A percentile compares a stretch with the other conserved stretches of the same genome.
Evolutionary conservation across 2,113 vertebrate genomes (phyloP).

Genomic region (Eonycteris spelaea): DNA sequence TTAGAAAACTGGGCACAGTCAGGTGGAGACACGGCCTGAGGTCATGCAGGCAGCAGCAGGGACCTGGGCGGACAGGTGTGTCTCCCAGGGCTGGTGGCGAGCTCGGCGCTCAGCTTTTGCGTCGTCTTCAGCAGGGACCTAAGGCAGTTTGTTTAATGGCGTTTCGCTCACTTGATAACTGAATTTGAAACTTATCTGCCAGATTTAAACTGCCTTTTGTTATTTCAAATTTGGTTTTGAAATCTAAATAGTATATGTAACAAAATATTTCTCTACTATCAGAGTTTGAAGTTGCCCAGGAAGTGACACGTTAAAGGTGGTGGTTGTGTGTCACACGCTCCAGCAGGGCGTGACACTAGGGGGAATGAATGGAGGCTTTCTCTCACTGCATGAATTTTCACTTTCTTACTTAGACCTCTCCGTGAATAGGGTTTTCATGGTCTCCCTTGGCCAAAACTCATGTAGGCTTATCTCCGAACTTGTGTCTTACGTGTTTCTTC

Average conservation of each 20-base stretch:
- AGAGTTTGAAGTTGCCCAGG: neutral
- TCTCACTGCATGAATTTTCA: neutral
- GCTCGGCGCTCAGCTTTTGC: accelerated
- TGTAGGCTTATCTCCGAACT: accelerated
- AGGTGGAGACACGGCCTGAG: neutral
- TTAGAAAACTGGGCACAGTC: neutral
- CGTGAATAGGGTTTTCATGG: neutral
- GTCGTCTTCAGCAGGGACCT: neutral
- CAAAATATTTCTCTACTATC: neutral
- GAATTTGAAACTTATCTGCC: neutral
- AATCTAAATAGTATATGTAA: neutral
- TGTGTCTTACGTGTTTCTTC: neutral
- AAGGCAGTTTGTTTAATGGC: neutral
- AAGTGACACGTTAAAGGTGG: neutral
- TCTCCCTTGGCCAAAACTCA: neutral
- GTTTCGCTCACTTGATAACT: neutral
- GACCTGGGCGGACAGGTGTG: accelerated
- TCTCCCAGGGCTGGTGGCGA: neutral
- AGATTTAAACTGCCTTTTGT: neutral
- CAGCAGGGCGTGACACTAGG: neutral
- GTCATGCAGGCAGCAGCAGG: accelerated
- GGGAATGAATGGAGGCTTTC: neutral
- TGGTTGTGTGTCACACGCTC: neutral
- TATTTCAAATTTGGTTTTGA: neutral
- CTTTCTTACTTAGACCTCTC: neutral